Evolutionary conservation across 92 coral and sea anemone species (phyloP), one percentile per base, ranked within the genome.

Genomic region (Ricordea florida): DNA sequence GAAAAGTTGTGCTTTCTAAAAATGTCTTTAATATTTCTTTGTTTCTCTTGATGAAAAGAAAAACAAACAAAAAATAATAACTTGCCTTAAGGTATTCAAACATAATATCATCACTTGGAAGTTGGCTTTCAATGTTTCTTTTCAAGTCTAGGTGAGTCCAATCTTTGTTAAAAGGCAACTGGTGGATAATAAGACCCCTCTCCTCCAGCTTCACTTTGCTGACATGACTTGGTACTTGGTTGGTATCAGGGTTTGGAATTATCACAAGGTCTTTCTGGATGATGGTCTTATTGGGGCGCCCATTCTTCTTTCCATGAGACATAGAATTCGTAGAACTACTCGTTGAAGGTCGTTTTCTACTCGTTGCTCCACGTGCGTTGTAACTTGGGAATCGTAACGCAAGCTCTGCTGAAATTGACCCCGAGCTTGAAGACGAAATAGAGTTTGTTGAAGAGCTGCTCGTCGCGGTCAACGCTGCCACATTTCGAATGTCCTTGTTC

Each of bases 201-300:
- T 79, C 59, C 40, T 79, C 72, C 13, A 80, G 68, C 32, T 72
- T 46, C 1, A 80, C 59, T 45, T 74, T 37, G 61, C 48, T 80
- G 46, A 25, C 44, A 57, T 80, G 80, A 40, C 79, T 80, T 47
- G 66, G 86, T 27, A 80, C 73, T 25, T 58, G 72, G 44, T 26
- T 72, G 6, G 45, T 55, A 8, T 47, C 23, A 14, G 75, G 87
- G 45, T 51, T 47, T 13, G 75, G 74, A 18, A 70, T 50, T 48
- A 49, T 40, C 32, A 81, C 62, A 20, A 80, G 60, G 68, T 61
- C 79, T 56, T 61, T 72, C 50, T 53, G 31, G 40, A 65, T 42
- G 37, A 40, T 49, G 29, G 30, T 21, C 14, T 49, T 49, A 22
- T 22, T 21, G 31, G 27, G 27, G 31, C 31, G 31, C 29, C 13